Percentiles rank a stretch among this genome's conserved stretches.
phyloP scores from a whole-genome alignment of 2,113 vertebrate genomes.

The Saccopteryx bilineata region DNA sequence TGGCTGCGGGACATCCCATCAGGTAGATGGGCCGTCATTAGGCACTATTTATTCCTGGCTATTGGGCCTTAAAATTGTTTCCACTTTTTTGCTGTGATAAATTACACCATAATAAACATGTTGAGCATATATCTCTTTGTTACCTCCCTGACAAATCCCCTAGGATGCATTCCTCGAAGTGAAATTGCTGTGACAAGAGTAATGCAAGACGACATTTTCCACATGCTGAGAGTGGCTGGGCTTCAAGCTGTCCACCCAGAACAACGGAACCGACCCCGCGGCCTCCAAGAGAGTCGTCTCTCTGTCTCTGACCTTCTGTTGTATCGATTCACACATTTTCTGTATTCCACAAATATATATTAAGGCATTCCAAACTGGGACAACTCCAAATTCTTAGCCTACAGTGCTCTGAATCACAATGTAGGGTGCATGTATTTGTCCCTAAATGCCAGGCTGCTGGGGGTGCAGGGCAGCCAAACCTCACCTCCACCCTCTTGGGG shows the following conservation, averaged over 20 bases:
- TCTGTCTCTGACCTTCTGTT: background rate
- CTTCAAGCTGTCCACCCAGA: background rate
- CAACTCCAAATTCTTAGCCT: background rate
- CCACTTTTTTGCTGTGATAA: background rate
- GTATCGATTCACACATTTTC: background rate
- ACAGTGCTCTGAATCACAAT: fast-evolving
- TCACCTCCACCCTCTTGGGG: too few relatives aligned
- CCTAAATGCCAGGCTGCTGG: background rate
- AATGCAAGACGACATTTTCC: background rate
- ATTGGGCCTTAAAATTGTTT: background rate
- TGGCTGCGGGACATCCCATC: background rate
- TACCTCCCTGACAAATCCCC: background rate
- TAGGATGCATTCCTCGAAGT: background rate
- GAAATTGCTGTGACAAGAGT: background rate
- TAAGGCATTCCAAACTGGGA: background rate
- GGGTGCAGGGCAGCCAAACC: too few relatives aligned
- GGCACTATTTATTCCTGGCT: background rate
- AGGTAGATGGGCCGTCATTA: fast-evolving
- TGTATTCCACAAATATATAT: background rate
- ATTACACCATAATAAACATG: background rate
- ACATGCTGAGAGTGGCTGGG: background rate
- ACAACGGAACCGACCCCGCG: background rate
- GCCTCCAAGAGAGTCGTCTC: too few relatives aligned
- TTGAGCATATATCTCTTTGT: background rate
- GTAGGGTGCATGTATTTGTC: fast-evolving